Conservation (phyloP, 2,888 invertebrate species). For the Sepioteuthis lessoniana region DNA sequence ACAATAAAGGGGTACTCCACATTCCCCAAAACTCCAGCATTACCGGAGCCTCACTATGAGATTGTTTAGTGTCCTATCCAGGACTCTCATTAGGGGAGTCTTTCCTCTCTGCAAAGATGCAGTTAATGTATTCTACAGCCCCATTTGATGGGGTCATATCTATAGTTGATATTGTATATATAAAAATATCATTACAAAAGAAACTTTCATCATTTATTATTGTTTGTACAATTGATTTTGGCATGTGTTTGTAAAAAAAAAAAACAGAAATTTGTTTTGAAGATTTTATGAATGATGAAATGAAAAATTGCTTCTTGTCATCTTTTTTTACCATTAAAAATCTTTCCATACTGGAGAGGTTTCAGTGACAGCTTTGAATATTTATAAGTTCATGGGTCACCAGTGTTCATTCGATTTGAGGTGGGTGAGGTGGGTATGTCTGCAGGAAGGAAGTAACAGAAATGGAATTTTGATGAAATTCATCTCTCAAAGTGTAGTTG, state of each 20-base stretch:
- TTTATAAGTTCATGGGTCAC: background rate
- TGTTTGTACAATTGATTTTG: background rate
- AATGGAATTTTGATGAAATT: background rate
- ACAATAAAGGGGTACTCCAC: too few relatives aligned
- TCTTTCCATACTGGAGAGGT: background rate
- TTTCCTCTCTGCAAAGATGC: too few relatives aligned
- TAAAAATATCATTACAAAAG: too few relatives aligned
- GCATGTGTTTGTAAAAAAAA: background rate
- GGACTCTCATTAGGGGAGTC: too few relatives aligned
- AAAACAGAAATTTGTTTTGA: background rate
- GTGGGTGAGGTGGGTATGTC: background rate
- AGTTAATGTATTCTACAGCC: too few relatives aligned
- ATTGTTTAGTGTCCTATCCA: too few relatives aligned
- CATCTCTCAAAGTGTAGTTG: background rate
- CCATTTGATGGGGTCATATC: too few relatives aligned
- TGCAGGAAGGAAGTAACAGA: background rate
- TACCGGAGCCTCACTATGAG: too few relatives aligned
- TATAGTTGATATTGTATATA: too few relatives aligned
- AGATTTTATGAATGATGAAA: background rate
- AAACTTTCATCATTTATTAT: background rate
- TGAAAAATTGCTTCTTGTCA: too few relatives aligned
- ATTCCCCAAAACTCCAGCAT: too few relatives aligned
- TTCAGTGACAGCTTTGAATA: constrained; percentile 33
- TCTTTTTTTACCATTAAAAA: background rate
- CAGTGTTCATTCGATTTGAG: background rate